Base-by-base conservation (phyloP, 1,140 invertebrate species). In the Cotesia typhae region DNA sequence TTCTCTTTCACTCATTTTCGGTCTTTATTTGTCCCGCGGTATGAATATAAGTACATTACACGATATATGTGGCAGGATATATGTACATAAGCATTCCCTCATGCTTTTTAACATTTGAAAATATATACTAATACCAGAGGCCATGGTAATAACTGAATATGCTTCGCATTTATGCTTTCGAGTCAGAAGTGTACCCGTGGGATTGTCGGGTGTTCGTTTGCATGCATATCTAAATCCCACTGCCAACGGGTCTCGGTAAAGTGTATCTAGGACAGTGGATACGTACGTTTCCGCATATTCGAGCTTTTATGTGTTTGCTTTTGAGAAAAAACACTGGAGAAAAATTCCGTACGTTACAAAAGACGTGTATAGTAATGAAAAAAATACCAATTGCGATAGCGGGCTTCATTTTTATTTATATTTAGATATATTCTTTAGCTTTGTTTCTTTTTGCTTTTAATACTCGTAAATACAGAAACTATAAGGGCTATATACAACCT, bases 221-320 rank as follows among this genome's bases (percentile, higher is more conserved):
- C 66, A 67, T 67, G 66, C 66, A 67, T 67, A 67, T 67, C 66
- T 67, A 55, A 67, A 67, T 67, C 66, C 66, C 66, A 67, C 5
- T 59, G 66, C 47, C 51, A 37, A 53, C 51, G 28, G 51, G 66
- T 20, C 20, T 55, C 36, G 14, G 12, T 38, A 37, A 63, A 59
- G 57, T 59, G 57, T 59, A 28, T 59, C 9, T 59, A 47, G 41
- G 41, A 47, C 10, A 9, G 3, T 36, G 12, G 35, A 47, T 12
- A 12, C 41, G 37, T 10, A 65, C 63, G n/a, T 14, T 10, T 36
- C 4, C 37, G 6, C 5, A 57, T 12, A 57, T 65, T 3, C 12
- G 4, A 35, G 4, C 36, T 9, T 65, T 35, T 47, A 65, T 2
- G 38, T 37, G 41, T n/a, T 38, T 47, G 36, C 36, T 38, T 65